A percentile compares a stretch with the other conserved stretches of the same genome.
Conservation (phyloP, 2,797 vertebrate genomes). For the Pteronotus mesoamericanus region DNA sequence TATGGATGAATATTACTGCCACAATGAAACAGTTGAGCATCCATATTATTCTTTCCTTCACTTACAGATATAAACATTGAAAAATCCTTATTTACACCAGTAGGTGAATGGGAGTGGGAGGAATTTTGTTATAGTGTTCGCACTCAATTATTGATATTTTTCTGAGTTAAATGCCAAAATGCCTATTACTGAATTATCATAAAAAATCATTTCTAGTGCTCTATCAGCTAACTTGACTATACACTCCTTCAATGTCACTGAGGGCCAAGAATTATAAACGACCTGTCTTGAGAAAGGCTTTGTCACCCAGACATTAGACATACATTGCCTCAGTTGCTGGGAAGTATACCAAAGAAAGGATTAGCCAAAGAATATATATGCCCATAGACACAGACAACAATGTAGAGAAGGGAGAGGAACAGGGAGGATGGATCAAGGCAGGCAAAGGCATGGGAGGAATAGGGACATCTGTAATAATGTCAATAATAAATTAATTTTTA, state of each 20-base stretch:
- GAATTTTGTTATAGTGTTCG: neutral
- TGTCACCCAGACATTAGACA: neutral
- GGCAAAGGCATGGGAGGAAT: neutral
- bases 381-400: neutral
- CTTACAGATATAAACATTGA: neutral
- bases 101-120: neutral
- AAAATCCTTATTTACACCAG: neutral
- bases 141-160: neutral
- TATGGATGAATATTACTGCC: neutral
- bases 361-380: neutral
- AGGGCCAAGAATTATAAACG: constrained; percentile 42
- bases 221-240: constrained; percentile 30
- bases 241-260: neutral
- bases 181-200: neutral
- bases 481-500: neutral
- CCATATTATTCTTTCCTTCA: constrained; percentile 1
- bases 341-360: neutral
- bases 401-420: too few species aligned
- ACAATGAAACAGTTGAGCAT: neutral
- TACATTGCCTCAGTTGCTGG: constrained; percentile 24
- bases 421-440: neutral
- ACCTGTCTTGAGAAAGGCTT: neutral
- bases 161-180: constrained; percentile 17
- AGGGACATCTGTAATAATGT: neutral
- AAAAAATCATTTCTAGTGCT: constrained; percentile 39